phyloP scores from a whole-genome alignment of 2,888 invertebrate genomes.

The Steinernema hermaphroditum region DNA sequence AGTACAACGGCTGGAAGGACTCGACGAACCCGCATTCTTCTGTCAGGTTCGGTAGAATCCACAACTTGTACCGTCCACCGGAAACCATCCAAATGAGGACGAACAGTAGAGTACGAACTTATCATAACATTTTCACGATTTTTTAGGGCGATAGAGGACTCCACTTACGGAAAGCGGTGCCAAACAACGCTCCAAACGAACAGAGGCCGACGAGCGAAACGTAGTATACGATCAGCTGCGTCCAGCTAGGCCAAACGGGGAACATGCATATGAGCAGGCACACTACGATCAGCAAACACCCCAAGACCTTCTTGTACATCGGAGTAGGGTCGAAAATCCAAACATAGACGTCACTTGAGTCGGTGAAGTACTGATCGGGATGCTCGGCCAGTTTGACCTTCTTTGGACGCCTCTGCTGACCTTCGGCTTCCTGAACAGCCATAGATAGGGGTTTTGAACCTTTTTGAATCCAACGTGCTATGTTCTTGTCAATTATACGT shows the following conservation, averaged over 20 bases:
- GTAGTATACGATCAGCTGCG: conserved; percentile 90
- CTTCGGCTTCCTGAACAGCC: conserved; percentile 53
- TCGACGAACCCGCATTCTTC: conserved; percentile 99
- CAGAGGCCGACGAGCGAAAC: conserved; percentile 90
- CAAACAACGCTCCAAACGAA: conserved; percentile 89
- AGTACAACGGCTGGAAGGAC: conserved; percentile 93
- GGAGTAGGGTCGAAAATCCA: conserved; percentile 71
- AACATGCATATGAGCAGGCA: conserved; percentile 94
- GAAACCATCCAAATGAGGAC: conserved; percentile 85
- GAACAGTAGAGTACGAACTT: conserved; percentile 85
- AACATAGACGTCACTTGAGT: conserved; percentile 76
- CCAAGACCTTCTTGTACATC: conserved; percentile 69
- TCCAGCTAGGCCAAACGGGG: conserved; percentile 90
- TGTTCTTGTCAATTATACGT: no score
- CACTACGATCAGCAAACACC: conserved; percentile 77
- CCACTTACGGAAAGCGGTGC: conserved; percentile 76
- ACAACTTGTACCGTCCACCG: conserved; percentile 86
- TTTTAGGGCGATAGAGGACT: conserved; percentile 57
- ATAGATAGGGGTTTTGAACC: neutral
- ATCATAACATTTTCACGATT: conserved; percentile 33
- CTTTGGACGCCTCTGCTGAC: conserved; percentile 67
- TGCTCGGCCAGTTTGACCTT: conserved; percentile 97
- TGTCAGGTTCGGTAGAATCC: conserved; percentile 97
- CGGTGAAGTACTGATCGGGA: conserved; percentile 79
- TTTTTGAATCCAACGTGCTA: no score